These are phyloP conservation scores for Ammodytes dubius DNA, from an alignment of 2,113 vertebrate genomes.

Conservation along the genomic window DNA sequence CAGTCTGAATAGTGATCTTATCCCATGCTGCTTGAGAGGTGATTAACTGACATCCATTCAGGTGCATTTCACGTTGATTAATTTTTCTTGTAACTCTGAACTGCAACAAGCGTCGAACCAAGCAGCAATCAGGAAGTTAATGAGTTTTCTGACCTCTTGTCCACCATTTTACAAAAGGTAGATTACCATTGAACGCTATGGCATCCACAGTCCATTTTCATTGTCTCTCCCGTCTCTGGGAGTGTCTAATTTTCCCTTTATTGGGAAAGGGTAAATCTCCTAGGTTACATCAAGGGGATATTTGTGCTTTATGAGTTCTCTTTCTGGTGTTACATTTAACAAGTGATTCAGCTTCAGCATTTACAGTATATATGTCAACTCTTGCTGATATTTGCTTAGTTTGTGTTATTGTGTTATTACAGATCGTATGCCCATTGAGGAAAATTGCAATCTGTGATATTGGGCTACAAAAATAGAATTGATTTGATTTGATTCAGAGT, in stretches of 20 bases:
- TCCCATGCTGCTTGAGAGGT: background rate
- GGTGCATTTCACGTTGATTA: slow-evolving; percentile 18
- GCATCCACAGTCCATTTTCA: slow-evolving; percentile 13
- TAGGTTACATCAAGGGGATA: background rate
- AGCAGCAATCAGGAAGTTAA: slow-evolving; percentile 29
- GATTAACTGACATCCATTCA: slow-evolving; percentile 9
- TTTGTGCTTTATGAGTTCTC: background rate
- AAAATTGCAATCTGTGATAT: too few relatives aligned
- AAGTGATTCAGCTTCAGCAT: slow-evolving; percentile 5
- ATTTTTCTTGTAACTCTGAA: background rate
- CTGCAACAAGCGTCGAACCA: background rate
- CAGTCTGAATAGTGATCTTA: background rate
- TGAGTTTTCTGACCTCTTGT: slow-evolving; percentile 18
- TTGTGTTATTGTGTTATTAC: background rate
- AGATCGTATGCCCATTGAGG: too few relatives aligned
- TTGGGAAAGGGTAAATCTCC: background rate
- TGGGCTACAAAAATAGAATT: too few relatives aligned
- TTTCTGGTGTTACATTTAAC: background rate
- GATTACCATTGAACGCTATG: slow-evolving; percentile 20
- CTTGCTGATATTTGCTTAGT: background rate
- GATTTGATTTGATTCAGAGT: too few relatives aligned
- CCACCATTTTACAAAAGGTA: slow-evolving; percentile 3
- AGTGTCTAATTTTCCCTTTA: background rate
- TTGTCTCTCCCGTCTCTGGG: background rate
- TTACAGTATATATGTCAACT: background rate